phyloP scores from a whole-genome alignment of 1,140 invertebrate genomes.

The Catajapyx aquilonaris region DNA sequence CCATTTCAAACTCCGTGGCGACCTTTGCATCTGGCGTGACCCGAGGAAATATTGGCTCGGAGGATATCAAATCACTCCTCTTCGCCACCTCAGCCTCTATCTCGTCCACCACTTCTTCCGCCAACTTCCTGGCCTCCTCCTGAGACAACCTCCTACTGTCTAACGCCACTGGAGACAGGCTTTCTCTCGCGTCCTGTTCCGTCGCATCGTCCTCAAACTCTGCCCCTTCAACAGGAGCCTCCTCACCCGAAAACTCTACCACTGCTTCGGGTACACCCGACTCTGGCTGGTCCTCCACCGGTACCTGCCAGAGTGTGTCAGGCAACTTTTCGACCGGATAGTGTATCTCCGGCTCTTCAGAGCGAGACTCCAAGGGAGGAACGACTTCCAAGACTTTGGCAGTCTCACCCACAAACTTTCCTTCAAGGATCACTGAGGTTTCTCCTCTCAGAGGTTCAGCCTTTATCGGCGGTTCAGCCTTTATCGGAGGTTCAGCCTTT shows the following conservation, averaged over 20 bases:
- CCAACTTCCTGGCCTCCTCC: constrained; percentile 2
- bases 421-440: constrained; percentile 11
- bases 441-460: too few species aligned
- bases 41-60: constrained; percentile 8
- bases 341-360: constrained; percentile 5
- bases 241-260: too few species aligned
- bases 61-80: constrained; percentile 13
- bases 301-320: constrained; percentile 40
- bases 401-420: constrained; percentile 5
- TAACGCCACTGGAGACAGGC: too few species aligned
- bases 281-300: constrained; percentile 25
- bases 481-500: too few species aligned
- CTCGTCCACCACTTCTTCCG: constrained; percentile 23
- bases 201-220: too few species aligned
- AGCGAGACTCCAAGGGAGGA: constrained; percentile 6
- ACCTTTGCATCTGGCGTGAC: constrained; percentile 8
- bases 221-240: too few species aligned
- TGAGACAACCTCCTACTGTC: neutral
- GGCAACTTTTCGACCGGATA: constrained; percentile 17
- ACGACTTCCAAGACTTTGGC: constrained; percentile 8
- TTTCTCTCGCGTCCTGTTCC: too few species aligned
- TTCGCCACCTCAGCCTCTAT: constrained; percentile 28
- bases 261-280: constrained; percentile 1
- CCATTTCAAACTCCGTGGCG: constrained; percentile 18
- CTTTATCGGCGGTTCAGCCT: too few species aligned